These are phyloP conservation scores for Phymatocera aterrima DNA, from an alignment of 2,888 invertebrate species.

Conservation along the genomic window DNA sequence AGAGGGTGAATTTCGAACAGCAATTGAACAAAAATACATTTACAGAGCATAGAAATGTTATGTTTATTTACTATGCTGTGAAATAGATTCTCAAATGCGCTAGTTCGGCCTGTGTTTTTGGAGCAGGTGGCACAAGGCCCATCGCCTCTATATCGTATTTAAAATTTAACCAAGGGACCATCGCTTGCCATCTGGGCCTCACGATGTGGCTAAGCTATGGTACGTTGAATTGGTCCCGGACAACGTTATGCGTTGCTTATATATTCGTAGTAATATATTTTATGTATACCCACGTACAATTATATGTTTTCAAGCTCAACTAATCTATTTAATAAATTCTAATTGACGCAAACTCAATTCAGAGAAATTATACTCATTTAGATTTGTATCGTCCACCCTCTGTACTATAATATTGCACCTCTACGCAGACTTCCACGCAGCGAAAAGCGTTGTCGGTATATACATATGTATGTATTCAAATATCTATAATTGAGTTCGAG, in stretches of 20 bases:
- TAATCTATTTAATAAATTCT: background rate
- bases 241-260: background rate
- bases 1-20: background rate
- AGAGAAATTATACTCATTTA: background rate
- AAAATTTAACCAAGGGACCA: constrained; percentile 68
- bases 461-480: too few species aligned
- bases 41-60: background rate
- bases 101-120: constrained; percentile 37
- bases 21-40: background rate
- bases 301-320: background rate
- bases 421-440: background rate
- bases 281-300: background rate
- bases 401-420: too few species aligned
- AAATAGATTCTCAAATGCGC: constrained; percentile 35
- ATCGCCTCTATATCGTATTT: constrained; percentile 61
- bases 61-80: constrained; percentile 6
- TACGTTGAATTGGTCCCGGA: constrained; percentile 30
- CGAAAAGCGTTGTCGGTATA: too few species aligned
- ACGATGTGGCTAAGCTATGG: constrained; percentile 35
- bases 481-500: too few species aligned
- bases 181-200: constrained; percentile 73
- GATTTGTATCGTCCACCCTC: too few species aligned
- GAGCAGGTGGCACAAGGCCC: constrained; percentile 67
- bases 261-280: constrained; percentile 17
- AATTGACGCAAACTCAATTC: background rate